phyloP scores from a whole-genome alignment of 1,140 invertebrate genomes.

The Cylas formicarius region DNA sequence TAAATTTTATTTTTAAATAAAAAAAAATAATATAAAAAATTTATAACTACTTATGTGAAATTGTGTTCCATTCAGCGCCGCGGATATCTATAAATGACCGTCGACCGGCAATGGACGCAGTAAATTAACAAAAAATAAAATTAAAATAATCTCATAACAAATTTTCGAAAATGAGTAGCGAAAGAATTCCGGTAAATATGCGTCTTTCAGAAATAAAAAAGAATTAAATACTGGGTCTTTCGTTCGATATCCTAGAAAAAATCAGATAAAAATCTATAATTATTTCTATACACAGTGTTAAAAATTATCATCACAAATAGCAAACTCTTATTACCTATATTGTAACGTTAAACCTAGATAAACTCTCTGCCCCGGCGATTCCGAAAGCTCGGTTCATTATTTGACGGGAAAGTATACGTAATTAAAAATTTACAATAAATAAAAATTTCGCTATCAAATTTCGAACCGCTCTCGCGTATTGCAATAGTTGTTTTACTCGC shows the following conservation, averaged over 20 bases:
- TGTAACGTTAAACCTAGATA: constrained; percentile 21
- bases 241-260: constrained; percentile 20
- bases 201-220: constrained; percentile 14
- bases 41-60: constrained; percentile 18
- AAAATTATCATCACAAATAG: constrained; percentile 38
- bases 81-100: not conserved
- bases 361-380: constrained; percentile 12
- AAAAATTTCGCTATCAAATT: constrained; percentile 9
- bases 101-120: not conserved
- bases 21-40: constrained; percentile 12
- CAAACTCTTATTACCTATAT: constrained; percentile 30
- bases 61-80: constrained; percentile 7
- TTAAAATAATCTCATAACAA: not conserved
- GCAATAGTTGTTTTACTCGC: constrained; percentile 6
- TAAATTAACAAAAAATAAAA: not conserved
- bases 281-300: constrained; percentile 29
- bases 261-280: constrained; percentile 25
- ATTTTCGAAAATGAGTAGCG: not conserved
- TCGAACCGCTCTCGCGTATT: constrained; percentile 5
- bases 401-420: not conserved
- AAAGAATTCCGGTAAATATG: constrained; percentile 12
- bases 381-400: constrained; percentile 9
- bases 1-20: not conserved
- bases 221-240: constrained; percentile 32
- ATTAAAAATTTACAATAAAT: constrained; percentile 2